Conservation (phyloP, 2,113 vertebrate species). For the Pyrgilauda ruficollis region DNA sequence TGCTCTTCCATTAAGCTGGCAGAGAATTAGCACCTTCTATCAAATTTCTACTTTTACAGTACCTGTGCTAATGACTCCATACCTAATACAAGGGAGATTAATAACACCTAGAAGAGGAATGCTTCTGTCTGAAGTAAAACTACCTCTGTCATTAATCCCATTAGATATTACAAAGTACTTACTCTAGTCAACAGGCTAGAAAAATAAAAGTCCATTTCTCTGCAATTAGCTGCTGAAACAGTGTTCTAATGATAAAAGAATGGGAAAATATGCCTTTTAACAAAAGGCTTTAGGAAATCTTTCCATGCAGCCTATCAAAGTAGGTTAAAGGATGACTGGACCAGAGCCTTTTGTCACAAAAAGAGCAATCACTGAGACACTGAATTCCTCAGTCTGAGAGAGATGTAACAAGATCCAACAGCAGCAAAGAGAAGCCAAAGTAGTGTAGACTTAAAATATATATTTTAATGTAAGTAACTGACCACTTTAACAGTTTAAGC, state of each 20-base stretch:
- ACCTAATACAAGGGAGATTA: neutral
- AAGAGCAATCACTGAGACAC: neutral
- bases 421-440: neutral
- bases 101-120: neutral
- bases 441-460: rapidly evolving
- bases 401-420: neutral
- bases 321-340: neutral
- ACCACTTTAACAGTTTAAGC: neutral
- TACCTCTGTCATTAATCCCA: neutral
- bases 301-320: neutral
- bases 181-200: neutral
- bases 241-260: neutral
- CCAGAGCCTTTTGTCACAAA: neutral
- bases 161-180: neutral
- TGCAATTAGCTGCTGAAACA: conserved; percentile 12
- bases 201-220: neutral
- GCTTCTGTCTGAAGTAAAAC: neutral
- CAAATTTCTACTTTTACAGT: neutral
- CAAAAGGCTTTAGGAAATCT: neutral
- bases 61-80: neutral
- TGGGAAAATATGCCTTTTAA: neutral
- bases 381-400: neutral
- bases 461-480: neutral
- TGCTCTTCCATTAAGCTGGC: neutral
- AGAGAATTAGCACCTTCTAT: neutral